These are phyloP conservation scores for Parauchenoglanis punctatus DNA, from an alignment of 2,797 vertebrate species.

Conservation along the genomic window DNA sequence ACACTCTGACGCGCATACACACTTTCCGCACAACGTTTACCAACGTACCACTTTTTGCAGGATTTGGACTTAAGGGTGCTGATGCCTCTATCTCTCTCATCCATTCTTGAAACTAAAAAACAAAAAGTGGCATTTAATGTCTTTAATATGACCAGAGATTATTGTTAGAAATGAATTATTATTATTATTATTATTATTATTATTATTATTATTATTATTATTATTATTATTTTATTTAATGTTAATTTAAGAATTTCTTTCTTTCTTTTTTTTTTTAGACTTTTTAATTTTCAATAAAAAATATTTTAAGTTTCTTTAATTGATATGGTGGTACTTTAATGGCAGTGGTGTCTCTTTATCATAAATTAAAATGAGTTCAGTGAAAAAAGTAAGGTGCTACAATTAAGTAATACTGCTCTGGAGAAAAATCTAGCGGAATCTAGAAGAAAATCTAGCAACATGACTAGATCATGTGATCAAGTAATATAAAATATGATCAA, in stretches of 20 bases:
- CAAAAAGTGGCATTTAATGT: background rate
- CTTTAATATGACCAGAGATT: background rate
- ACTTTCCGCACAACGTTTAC: constrained; percentile 16
- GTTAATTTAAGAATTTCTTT: too few species aligned
- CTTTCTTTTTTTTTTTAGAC: background rate
- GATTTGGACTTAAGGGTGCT: constrained; percentile 8
- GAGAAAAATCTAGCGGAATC: too few species aligned
- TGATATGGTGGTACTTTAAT: background rate
- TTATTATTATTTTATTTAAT: background rate
- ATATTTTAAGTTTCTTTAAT: background rate
- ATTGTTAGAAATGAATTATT: too few species aligned
- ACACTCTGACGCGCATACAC: background rate
- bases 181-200: too few species aligned
- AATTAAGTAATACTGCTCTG: background rate
- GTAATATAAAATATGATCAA: too few species aligned
- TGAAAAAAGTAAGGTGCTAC: background rate
- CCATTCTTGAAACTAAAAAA: background rate
- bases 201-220: too few species aligned
- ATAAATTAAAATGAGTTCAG: background rate
- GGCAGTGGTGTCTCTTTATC: background rate
- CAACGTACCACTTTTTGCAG: constrained; percentile 25
- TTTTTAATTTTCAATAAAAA: too few species aligned
- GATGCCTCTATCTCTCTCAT: constrained; percentile 9
- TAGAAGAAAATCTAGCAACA: background rate
- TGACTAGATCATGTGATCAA: too few species aligned